Percentiles rank a stretch among this genome's conserved stretches.
phyloP scores from a whole-genome alignment of 2,113 vertebrate species.

The Catharus fuscescens region DNA sequence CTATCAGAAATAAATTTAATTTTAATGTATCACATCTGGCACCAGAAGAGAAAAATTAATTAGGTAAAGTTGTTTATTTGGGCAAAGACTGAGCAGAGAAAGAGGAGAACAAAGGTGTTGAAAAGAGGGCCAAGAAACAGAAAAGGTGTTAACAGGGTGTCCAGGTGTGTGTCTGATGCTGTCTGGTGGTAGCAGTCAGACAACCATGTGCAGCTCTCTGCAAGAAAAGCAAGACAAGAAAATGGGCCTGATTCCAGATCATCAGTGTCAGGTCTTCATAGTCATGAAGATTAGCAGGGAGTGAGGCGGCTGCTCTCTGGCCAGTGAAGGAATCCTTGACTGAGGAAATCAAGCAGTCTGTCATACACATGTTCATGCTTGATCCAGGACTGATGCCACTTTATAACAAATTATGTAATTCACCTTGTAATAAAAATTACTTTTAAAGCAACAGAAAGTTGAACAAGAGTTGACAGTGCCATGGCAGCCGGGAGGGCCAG shows the following conservation, averaged over 20 bases:
- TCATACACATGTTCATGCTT: rapidly evolving
- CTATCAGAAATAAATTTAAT: neutral
- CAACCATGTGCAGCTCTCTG: neutral
- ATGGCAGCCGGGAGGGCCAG: neutral
- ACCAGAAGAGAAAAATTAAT: neutral
- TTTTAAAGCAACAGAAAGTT: neutral
- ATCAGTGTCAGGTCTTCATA: neutral
- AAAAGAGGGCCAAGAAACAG: neutral
- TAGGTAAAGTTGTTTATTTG: neutral
- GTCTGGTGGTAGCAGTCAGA: too few relatives aligned
- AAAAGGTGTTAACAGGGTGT: neutral
- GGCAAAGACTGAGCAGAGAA: neutral
- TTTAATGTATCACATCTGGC: neutral
- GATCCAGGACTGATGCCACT: neutral
- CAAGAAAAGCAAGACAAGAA: neutral
- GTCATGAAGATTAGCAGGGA: neutral
- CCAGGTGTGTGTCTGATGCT: neutral
- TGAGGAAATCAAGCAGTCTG: neutral
- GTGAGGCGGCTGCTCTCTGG: neutral
- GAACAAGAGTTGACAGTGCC: neutral
- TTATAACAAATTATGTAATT: neutral
- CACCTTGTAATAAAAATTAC: neutral
- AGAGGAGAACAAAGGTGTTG: neutral
- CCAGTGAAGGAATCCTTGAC: neutral
- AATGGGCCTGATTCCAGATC: neutral